A percentile compares a stretch with the other conserved stretches of the same genome.
Evolutionary conservation across 1,140 invertebrate species (phyloP).

Genomic region (Orchestia grillus): DNA sequence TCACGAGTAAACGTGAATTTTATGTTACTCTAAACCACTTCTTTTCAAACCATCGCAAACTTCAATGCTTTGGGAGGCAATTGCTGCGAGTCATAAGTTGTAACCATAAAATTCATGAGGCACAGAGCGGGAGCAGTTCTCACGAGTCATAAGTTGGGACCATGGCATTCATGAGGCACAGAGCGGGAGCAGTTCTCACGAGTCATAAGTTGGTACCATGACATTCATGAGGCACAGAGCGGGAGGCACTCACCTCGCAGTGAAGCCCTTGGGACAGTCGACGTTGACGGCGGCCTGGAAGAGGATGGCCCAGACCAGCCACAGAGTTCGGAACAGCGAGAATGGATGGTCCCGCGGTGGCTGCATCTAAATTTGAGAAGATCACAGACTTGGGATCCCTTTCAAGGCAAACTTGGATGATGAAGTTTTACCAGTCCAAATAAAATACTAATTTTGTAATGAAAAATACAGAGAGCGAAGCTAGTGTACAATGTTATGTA

Average conservation of each 20-base stretch:
- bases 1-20: too few species aligned
- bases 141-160: too few species aligned
- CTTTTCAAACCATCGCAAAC: not conserved
- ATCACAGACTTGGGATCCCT: not conserved
- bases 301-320: slow-evolving; percentile 98
- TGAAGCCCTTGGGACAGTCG: slow-evolving; percentile 93
- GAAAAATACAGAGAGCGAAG: too few species aligned
- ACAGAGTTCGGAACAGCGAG: slow-evolving; percentile 95
- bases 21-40: not conserved
- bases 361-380: slow-evolving; percentile 61
- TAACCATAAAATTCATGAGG: too few species aligned
- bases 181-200: not conserved
- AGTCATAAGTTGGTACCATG: not conserved
- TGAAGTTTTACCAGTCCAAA: too few species aligned
- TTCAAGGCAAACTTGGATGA: too few species aligned
- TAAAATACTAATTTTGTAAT: too few species aligned
- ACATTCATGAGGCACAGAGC: not conserved
- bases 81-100: too few species aligned
- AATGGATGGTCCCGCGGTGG: slow-evolving; percentile 77
- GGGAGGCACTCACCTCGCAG: slow-evolving; percentile 76
- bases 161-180: too few species aligned
- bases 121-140: too few species aligned
- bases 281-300: slow-evolving; percentile 97
- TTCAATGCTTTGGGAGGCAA: not conserved
- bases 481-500: too few species aligned